These are phyloP conservation scores for Penaeus japonicus DNA, from an alignment of 1,140 invertebrate genomes.

Conservation along the genomic window DNA sequence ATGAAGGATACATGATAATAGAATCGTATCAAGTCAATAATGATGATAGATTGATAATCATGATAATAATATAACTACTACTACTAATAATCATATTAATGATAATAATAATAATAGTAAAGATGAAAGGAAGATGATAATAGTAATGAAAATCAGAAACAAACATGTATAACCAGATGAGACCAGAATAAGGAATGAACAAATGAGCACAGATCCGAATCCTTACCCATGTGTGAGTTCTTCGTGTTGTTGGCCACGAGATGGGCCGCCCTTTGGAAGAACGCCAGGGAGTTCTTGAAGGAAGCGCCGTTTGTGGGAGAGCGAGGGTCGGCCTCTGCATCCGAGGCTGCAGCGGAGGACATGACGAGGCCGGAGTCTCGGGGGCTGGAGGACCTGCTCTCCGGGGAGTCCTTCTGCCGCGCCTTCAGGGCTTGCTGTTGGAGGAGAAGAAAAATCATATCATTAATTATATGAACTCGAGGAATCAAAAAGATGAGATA, in stretches of 20 bases:
- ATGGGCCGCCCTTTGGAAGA: slow-evolving; percentile 57
- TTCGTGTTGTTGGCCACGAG: slow-evolving; percentile 47
- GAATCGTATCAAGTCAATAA: too few species aligned
- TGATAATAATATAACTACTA: too few species aligned
- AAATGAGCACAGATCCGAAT: not conserved
- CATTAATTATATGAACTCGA: not conserved
- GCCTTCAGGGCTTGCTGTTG: slow-evolving; percentile 53
- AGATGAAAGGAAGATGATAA: too few species aligned
- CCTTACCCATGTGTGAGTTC: slow-evolving; percentile 33
- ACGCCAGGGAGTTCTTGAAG: slow-evolving; percentile 58
- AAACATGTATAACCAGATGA: not conserved
- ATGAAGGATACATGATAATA: too few species aligned
- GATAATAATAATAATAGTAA: too few species aligned
- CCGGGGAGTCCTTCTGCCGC: slow-evolving; percentile 42
- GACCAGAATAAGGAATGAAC: not conserved
- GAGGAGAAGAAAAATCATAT: not conserved
- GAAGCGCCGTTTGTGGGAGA: slow-evolving; percentile 27
- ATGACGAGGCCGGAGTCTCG: slow-evolving; percentile 49
- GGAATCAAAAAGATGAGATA: too few species aligned
- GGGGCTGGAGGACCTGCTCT: slow-evolving; percentile 53
- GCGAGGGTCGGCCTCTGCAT: slow-evolving; percentile 46
- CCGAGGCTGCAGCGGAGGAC: slow-evolving; percentile 48
- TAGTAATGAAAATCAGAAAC: too few species aligned
- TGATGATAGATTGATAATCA: too few species aligned
- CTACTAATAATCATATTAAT: too few species aligned